Conservation (phyloP, 2,797 vertebrate genomes). For the Scarus forsteni region DNA sequence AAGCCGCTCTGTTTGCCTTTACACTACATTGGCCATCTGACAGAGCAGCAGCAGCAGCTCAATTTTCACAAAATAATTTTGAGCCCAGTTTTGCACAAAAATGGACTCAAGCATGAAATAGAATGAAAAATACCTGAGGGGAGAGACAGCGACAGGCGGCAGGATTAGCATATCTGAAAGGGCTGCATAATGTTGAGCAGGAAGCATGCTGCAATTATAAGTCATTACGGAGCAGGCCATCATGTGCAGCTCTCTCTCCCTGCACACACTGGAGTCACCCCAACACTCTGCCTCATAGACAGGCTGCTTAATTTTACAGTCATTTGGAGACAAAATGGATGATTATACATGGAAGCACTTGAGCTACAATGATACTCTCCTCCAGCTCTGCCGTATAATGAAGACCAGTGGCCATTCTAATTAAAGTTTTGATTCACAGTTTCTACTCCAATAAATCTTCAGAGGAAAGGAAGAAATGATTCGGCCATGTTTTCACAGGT, state of each 20-base stretch:
- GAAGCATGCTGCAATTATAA: conserved; percentile 44
- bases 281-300: conserved; percentile 9
- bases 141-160: neutral
- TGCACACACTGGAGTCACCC: neutral
- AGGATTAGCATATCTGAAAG: conserved; percentile 55
- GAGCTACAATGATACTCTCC: conserved; percentile 4
- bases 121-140: conserved; percentile 29
- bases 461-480: neutral
- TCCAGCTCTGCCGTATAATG: conserved; percentile 11
- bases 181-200: conserved; percentile 41
- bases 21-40: conserved; percentile 4
- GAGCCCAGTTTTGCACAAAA: conserved; percentile 30
- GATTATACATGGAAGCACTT: conserved; percentile 25
- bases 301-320: conserved; percentile 5
- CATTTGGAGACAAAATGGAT: conserved; percentile 33
- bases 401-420: conserved; percentile 20
- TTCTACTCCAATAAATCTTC: neutral
- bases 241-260: conserved; percentile 9
- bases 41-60: neutral
- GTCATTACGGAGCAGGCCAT: conserved; percentile 37
- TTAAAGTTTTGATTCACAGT: conserved; percentile 7
- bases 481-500: neutral
- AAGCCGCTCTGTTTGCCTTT: neutral
- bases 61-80: conserved; percentile 32
- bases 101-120: conserved; percentile 29